Conservation (phyloP, 2,888 invertebrate genomes). For the Philaethria dido region DNA sequence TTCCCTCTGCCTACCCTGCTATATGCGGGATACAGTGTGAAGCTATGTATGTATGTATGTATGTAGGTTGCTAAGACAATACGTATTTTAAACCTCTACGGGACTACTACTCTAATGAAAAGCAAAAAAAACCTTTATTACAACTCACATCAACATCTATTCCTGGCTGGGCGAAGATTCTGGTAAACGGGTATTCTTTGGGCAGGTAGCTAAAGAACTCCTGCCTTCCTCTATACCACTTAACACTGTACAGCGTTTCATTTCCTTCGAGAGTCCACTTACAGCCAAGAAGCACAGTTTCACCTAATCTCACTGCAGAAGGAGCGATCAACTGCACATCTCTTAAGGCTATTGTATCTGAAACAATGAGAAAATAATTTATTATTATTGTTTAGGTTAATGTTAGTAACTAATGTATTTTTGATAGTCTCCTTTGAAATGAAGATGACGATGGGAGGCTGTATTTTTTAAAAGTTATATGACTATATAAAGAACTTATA, state of each 20-base stretch:
- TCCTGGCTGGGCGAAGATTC: constrained; percentile 88
- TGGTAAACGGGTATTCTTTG: constrained; percentile 89
- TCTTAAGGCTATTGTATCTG: constrained; percentile 84
- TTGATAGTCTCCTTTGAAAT: too few relatives aligned
- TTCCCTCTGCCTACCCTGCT: too few relatives aligned
- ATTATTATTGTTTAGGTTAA: not conserved
- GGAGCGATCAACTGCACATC: constrained; percentile 89
- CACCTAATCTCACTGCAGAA: constrained; percentile 87
- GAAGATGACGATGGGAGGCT: too few relatives aligned
- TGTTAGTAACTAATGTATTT: too few relatives aligned
- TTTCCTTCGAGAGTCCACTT: constrained; percentile 88
- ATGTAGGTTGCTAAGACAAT: too few relatives aligned
- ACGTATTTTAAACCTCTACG: too few relatives aligned
- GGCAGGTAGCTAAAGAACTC: constrained; percentile 92
- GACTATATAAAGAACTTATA: too few relatives aligned
- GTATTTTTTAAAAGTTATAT: too few relatives aligned
- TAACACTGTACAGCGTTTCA: constrained; percentile 90
- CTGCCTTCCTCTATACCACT: constrained; percentile 90
- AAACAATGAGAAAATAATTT: constrained; percentile 55
- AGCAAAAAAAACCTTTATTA: not conserved
- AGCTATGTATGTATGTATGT: too few relatives aligned
- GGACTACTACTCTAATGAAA: too few relatives aligned
- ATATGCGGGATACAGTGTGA: too few relatives aligned
- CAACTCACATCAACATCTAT: constrained; percentile 88
- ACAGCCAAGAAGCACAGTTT: constrained; percentile 89